Percentiles rank a stretch among this genome's conserved stretches.
Conservation (phyloP, 1,140 invertebrate genomes). For the Augochlora pura region DNA sequence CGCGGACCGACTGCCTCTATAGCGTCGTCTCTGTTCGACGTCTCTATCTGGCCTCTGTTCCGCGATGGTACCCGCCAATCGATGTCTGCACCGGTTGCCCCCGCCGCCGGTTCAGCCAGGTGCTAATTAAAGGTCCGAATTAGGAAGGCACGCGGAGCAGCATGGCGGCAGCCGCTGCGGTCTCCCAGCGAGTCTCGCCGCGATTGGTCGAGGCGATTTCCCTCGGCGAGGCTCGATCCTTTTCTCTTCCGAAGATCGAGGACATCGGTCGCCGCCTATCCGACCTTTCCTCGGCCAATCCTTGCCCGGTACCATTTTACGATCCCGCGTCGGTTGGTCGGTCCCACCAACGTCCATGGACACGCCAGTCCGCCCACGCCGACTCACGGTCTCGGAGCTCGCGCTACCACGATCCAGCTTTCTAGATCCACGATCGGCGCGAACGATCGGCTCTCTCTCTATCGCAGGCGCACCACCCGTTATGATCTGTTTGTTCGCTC, state of each 20-base stretch:
- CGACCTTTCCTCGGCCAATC: constrained; percentile 41
- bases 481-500: constrained; percentile 10
- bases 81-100: constrained; percentile 44
- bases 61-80: constrained; percentile 33
- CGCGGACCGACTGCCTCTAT: constrained; percentile 55
- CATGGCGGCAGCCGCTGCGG: constrained; percentile 54
- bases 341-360: constrained; percentile 30
- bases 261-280: constrained; percentile 57
- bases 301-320: constrained; percentile 35
- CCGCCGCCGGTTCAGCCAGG: constrained; percentile 40
- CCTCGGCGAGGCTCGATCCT: constrained; percentile 24
- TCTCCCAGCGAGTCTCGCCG: neutral
- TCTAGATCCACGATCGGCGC: constrained; percentile 14
- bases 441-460: constrained; percentile 3
- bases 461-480: neutral
- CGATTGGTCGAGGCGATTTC: constrained; percentile 44
- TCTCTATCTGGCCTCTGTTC: constrained; percentile 41
- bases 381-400: constrained; percentile 53
- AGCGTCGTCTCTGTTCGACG: constrained; percentile 56
- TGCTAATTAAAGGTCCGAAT: constrained; percentile 67
- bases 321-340: constrained; percentile 48
- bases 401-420: constrained; percentile 20
- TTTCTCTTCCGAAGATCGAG: neutral
- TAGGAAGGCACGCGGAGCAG: constrained; percentile 56
- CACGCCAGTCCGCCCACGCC: constrained; percentile 53